Evolutionary conservation across 2,113 vertebrate genomes (phyloP).

Genomic region (Tympanuchus pallidicinctus): DNA sequence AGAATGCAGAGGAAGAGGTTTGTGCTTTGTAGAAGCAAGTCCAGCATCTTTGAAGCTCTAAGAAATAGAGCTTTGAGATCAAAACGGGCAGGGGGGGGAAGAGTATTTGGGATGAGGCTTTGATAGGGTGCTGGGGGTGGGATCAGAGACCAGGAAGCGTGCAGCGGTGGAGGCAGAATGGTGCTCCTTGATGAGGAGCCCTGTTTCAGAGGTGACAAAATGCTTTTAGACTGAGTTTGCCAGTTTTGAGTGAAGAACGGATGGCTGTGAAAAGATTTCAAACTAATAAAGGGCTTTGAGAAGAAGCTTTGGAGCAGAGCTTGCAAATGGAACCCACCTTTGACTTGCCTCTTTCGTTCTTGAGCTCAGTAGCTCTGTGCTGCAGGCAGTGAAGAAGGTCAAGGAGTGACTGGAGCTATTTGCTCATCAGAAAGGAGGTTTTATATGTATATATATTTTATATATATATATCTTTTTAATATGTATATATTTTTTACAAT

Average conservation of each 20-base stretch:
- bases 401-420: not conserved
- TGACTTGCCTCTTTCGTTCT: not conserved
- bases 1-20: not conserved
- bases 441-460: too few relatives aligned
- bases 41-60: not conserved
- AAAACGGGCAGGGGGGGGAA: not conserved
- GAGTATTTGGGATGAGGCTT: not conserved
- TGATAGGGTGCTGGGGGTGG: not conserved
- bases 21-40: not conserved
- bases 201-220: not conserved
- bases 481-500: accelerated
- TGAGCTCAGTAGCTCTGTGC: not conserved
- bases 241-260: not conserved
- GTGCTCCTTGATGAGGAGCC: not conserved
- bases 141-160: not conserved
- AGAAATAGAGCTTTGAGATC: not conserved
- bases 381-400: not conserved
- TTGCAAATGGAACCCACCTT: not conserved
- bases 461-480: too few relatives aligned
- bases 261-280: not conserved
- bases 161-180: not conserved
- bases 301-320: constrained; percentile 3
- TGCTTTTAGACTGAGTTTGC: not conserved
- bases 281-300: not conserved
- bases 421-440: not conserved